These are phyloP conservation scores for Vimba vimba DNA, from an alignment of 2,113 vertebrate species.

Conservation along the genomic window DNA sequence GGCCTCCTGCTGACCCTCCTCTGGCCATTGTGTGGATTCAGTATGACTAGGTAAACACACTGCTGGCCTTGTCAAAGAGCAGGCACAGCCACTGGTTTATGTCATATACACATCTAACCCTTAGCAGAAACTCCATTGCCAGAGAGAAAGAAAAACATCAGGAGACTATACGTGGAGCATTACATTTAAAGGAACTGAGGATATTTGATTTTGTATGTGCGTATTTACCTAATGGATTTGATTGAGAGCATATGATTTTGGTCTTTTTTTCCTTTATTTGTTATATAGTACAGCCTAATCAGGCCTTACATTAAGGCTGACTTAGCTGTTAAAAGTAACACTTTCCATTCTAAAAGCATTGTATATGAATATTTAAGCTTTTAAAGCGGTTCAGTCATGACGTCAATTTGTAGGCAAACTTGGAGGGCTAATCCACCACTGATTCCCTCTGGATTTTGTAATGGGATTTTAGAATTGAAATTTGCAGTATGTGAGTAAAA, in stretches of 20 bases:
- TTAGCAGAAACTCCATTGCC: slow-evolving; percentile 16
- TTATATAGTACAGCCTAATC: neutral
- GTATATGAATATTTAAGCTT: neutral
- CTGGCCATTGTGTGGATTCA: slow-evolving; percentile 60
- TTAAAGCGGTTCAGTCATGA: neutral
- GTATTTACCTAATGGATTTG: slow-evolving; percentile 3
- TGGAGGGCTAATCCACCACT: neutral
- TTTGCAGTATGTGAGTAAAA: neutral
- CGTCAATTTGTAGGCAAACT: neutral
- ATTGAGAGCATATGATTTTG: neutral
- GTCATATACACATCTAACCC: slow-evolving; percentile 59
- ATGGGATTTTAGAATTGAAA: neutral
- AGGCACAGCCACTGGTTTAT: slow-evolving; percentile 55
- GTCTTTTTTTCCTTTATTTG: neutral
- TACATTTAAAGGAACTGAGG: slow-evolving; percentile 13
- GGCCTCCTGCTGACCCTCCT: slow-evolving; percentile 62
- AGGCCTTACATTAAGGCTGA: neutral
- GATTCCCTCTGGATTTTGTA: neutral
- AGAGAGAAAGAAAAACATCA: slow-evolving; percentile 45
- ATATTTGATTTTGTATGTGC: slow-evolving; percentile 34
- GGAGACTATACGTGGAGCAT: neutral
- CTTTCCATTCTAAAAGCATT: slow-evolving; percentile 5
- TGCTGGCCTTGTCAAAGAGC: slow-evolving; percentile 55
- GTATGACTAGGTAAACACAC: slow-evolving; percentile 60
- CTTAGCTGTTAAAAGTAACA: neutral